phyloP scores from a whole-genome alignment of 2,888 invertebrate species.

The Melieria omissa region DNA sequence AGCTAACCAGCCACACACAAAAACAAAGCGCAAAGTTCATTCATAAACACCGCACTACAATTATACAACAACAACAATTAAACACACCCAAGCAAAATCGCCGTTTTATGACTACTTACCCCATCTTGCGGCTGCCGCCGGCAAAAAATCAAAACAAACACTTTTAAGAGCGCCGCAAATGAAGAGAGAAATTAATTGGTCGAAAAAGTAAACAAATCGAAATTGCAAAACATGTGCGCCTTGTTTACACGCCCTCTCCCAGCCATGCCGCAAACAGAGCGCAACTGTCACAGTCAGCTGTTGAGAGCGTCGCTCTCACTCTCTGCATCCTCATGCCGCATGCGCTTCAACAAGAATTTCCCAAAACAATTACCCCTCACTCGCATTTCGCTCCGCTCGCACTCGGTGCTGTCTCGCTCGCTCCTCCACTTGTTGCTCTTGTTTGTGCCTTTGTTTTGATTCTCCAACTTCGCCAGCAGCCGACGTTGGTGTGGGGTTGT shows the following conservation, averaged over 20 bases:
- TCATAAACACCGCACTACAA: conserved; percentile 5
- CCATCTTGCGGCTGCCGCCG: conserved; percentile 42
- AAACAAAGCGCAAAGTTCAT: conserved; percentile 12
- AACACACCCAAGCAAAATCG: conserved; percentile 38
- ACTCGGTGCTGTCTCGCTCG: conserved; percentile 1
- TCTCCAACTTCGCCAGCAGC: background rate
- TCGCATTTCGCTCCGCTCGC: conserved; percentile 26
- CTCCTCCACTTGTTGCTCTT: conserved; percentile 44
- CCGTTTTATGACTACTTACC: conserved; percentile 39
- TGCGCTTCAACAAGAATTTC: conserved; percentile 52
- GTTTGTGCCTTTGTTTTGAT: conserved; percentile 34
- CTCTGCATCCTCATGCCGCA: conserved; percentile 43
- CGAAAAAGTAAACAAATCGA: too few species aligned
- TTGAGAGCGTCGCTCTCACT: background rate
- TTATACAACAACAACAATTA: conserved; percentile 5
- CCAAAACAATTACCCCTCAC: conserved; percentile 61
- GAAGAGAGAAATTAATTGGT: too few species aligned
- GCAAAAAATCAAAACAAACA: conserved; percentile 35
- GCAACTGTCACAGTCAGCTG: background rate
- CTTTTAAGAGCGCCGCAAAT: conserved; percentile 18
- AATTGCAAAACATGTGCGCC: too few species aligned
- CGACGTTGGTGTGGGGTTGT: background rate
- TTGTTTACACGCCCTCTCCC: background rate
- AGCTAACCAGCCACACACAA: background rate
- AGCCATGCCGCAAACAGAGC: background rate